Conservation (phyloP, 2,113 vertebrate species). For the Dipodomys spectabilis region DNA sequence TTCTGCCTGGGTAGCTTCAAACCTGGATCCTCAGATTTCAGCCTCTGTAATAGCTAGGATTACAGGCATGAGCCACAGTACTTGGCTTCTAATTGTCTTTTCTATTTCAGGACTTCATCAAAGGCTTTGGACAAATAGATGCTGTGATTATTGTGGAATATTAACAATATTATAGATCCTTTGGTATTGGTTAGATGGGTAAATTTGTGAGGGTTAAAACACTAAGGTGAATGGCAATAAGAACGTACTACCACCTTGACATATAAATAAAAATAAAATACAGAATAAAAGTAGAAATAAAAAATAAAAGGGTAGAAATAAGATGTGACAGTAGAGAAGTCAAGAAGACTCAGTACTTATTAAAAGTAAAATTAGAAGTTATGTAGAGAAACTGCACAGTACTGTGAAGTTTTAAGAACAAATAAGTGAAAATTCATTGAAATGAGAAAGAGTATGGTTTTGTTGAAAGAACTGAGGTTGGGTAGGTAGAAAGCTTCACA, state of each 20-base stretch:
- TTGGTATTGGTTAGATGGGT: background rate
- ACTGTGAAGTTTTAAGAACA: background rate
- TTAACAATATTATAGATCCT: background rate
- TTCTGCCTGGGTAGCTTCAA: too few relatives aligned
- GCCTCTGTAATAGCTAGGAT: too few relatives aligned
- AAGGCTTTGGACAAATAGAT: background rate
- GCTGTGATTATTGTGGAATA: background rate
- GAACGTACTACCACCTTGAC: background rate
- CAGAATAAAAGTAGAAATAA: too few relatives aligned
- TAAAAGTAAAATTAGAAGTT: background rate
- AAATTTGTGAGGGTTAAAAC: background rate
- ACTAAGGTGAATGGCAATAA: slow-evolving; percentile 1
- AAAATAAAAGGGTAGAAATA: background rate
- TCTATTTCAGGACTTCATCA: background rate
- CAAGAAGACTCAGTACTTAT: background rate
- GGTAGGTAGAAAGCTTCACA: background rate
- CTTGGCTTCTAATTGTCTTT: background rate
- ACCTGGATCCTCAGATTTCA: too few relatives aligned
- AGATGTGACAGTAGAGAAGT: background rate
- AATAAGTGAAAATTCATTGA: background rate
- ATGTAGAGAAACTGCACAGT: background rate
- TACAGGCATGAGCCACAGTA: too few relatives aligned
- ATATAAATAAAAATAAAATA: slow-evolving; percentile 26
- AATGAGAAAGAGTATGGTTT: background rate
- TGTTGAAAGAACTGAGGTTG: background rate